phyloP scores from a whole-genome alignment of 2,113 vertebrate species.

The Anseranas semipalmata region DNA sequence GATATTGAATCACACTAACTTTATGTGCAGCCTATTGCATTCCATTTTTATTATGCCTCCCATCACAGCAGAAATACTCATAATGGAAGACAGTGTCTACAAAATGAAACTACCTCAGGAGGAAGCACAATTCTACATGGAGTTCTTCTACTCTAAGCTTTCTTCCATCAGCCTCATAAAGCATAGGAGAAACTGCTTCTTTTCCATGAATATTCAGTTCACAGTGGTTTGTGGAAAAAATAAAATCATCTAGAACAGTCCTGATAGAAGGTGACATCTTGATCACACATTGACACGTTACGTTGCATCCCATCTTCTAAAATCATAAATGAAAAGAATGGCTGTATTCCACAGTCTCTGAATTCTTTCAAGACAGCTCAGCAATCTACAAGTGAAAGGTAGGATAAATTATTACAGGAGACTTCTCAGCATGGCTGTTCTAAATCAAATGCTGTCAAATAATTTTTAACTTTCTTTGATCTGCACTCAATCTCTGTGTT shows the following conservation, averaged over 20 bases:
- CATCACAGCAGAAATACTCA: neutral
- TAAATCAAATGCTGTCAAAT: constrained; percentile 79
- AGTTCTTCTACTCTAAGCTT: neutral
- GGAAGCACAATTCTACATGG: neutral
- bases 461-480: constrained; percentile 76
- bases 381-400: constrained; percentile 63
- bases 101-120: neutral
- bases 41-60: neutral
- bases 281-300: constrained; percentile 36
- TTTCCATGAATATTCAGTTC: constrained; percentile 19
- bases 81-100: neutral
- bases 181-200: neutral
- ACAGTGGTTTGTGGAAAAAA: neutral
- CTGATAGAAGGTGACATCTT: constrained; percentile 36
- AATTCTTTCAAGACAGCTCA: constrained; percentile 74
- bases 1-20: neutral
- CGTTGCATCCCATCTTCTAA: constrained; percentile 3
- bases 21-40: neutral
- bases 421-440: constrained; percentile 68
- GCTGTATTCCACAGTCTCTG: constrained; percentile 45
- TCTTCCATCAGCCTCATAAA: neutral
- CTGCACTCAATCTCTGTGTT: constrained; percentile 65
- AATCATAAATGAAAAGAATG: constrained; percentile 55
- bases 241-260: neutral
- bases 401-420: constrained; percentile 67